Evolutionary conservation across 1,140 invertebrate genomes (phyloP), one percentile per base, ranked within the genome.

Genomic region (Coenobita brevimanus): DNA sequence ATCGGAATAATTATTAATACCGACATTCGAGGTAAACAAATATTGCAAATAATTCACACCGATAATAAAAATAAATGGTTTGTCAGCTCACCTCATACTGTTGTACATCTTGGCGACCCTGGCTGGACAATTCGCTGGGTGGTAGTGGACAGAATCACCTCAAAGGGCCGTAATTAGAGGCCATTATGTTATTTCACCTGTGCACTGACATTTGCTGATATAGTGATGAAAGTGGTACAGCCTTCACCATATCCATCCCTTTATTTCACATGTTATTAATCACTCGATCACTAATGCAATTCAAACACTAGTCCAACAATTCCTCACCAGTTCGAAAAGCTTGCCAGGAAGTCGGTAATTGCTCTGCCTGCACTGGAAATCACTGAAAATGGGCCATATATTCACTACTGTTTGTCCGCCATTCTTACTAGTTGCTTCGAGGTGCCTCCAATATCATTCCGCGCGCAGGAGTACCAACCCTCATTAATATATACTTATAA

Each of bases 401-500:
- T 80, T 60, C 54, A 64, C 38, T 36, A 64, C 30, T 80, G 78
- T 80, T 80, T 80, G 78, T 80, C 78, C 57, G 78, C 78, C 78
- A 80, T 80, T 64, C 78, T 80, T 62, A 80, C 78, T 80, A 80
- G 78, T 80, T 80, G 78, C 78, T 80, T 80, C 78, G 54, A 64
- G 73, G 69, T 33, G 2, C 64, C 33, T 36, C 17, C 4, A 41
- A 73, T 79, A 79, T 79, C 54, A 30, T 6, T 79, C 76, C 76
- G 76, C 76, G 78, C 73, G 36, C 73, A 76, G 41, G 73, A 46
- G 17, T 76, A 50, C 73, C 73, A 76, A 76, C 73, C 46, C 17
- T 6, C 46, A 8, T 50, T 50, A 50, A 50, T 50, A 50, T 8
- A 50, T 50, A 50, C 46, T 17, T 17, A 50, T 17, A 50, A 50